Conservation (phyloP, 2,113 vertebrate genomes). For the Entomyzon cyanotis region DNA sequence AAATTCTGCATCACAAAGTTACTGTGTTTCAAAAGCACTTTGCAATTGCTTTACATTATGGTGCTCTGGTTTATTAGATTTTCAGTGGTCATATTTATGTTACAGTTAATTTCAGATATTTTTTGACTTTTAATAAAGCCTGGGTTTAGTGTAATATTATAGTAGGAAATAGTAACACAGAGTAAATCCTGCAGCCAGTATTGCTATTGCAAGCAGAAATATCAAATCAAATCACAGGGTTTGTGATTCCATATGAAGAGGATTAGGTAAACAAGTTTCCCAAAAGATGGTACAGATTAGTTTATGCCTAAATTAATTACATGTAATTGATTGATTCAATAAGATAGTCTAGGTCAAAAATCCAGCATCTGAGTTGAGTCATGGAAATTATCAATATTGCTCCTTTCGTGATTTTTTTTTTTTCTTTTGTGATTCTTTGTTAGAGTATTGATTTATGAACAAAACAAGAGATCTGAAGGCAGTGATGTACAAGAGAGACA, state of each 20-base stretch:
- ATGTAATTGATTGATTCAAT: not conserved
- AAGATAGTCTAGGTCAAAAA: not conserved
- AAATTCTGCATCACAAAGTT: not conserved
- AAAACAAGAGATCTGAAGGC: not conserved
- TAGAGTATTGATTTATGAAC: not conserved
- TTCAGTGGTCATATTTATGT: not conserved
- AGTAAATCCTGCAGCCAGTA: not conserved
- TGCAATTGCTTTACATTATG: not conserved
- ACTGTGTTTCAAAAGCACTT: not conserved
- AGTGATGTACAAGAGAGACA: not conserved
- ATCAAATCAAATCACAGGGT: not conserved
- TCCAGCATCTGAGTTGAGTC: not conserved
- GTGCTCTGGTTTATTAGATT: not conserved
- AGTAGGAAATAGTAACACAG: not conserved
- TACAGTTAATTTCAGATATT: not conserved
- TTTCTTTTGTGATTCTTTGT: not conserved
- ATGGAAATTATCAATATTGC: not conserved
- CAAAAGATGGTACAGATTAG: not conserved
- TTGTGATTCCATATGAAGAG: not conserved
- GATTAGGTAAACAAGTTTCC: not conserved
- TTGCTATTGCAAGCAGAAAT: not conserved
- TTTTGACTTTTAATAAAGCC: not conserved
- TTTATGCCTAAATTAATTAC: not conserved
- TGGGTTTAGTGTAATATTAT: not conserved
- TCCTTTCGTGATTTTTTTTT: not conserved